Percentiles rank a stretch among this genome's conserved stretches.
phyloP scores from a whole-genome alignment of 2,113 vertebrate species.

The Ranitomeya imitator region DNA sequence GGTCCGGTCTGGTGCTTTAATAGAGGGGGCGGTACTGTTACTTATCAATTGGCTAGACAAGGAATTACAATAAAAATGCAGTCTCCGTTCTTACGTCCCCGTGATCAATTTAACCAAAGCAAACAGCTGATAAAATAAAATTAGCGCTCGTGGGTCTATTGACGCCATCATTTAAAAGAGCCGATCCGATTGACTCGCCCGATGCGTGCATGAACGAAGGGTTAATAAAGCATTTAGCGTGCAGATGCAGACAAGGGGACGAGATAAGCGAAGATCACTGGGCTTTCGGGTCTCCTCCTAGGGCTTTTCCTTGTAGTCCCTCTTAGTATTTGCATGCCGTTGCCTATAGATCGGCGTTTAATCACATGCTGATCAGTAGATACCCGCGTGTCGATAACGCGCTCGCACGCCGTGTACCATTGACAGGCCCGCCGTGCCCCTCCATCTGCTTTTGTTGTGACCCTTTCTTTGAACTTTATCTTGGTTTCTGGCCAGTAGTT shows the following conservation, averaged over 20 bases:
- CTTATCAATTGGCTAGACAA: neutral
- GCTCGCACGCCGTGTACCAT: conserved; percentile 89
- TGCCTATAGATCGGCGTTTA: conserved; percentile 94
- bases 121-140: conserved; percentile 16
- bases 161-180: neutral
- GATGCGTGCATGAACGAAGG: neutral
- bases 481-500: conserved; percentile 98
- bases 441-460: conserved; percentile 93
- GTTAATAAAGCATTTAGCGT: conserved; percentile 70
- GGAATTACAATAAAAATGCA: neutral
- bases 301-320: conserved; percentile 77
- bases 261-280: conserved; percentile 84
- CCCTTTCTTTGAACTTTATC: conserved; percentile 99
- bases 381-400: conserved; percentile 91
- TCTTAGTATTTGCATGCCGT: conserved; percentile 94
- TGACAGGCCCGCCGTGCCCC: conserved; percentile 83
- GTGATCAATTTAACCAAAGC: conserved; percentile 3
- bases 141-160: conserved; percentile 40
- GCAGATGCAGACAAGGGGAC: conserved; percentile 75
- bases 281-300: conserved; percentile 74
- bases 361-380: conserved; percentile 94
- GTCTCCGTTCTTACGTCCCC: no score
- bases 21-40: no score
- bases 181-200: neutral
- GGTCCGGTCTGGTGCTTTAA: no score